A percentile compares a stretch with the other conserved stretches of the same genome.
Evolutionary conservation across 2,113 vertebrate genomes (phyloP).

Genomic region (Micromys minutus): DNA sequence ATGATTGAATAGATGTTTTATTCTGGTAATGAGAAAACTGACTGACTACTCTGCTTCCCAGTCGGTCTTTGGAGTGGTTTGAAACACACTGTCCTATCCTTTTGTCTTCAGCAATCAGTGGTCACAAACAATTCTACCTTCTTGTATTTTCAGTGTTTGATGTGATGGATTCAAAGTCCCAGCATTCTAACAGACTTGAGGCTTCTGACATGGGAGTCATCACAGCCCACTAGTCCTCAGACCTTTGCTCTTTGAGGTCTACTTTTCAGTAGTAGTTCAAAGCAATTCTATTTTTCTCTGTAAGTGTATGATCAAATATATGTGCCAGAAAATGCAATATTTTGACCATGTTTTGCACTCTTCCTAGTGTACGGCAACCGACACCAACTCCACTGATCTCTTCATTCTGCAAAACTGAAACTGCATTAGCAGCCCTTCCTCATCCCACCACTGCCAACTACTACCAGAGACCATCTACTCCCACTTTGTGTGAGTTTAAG

Average conservation of each 20-base stretch:
- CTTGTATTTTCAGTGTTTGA: not conserved
- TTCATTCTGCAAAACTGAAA: not conserved
- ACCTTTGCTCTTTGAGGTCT: slow-evolving; percentile 3
- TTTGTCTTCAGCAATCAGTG: not conserved
- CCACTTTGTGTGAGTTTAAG: not conserved
- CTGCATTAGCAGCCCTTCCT: not conserved
- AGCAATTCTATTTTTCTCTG: not conserved
- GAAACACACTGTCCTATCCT: not conserved
- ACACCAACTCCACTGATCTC: not conserved
- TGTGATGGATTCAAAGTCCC: not conserved
- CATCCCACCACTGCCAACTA: not conserved
- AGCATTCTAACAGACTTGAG: not conserved
- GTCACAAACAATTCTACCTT: not conserved
- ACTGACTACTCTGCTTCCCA: not conserved
- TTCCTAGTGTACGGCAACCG: not conserved
- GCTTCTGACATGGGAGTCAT: not conserved
- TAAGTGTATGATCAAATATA: not conserved
- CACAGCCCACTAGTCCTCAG: not conserved
- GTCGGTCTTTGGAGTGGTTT: not conserved
- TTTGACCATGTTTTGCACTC: not conserved
- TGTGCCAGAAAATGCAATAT: not conserved
- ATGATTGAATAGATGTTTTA: not conserved
- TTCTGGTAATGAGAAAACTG: not conserved
- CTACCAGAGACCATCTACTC: not conserved
- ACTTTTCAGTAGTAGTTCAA: not conserved